Base-by-base conservation (phyloP, 2,888 invertebrate genomes). In the Marronus borbonicus region DNA sequence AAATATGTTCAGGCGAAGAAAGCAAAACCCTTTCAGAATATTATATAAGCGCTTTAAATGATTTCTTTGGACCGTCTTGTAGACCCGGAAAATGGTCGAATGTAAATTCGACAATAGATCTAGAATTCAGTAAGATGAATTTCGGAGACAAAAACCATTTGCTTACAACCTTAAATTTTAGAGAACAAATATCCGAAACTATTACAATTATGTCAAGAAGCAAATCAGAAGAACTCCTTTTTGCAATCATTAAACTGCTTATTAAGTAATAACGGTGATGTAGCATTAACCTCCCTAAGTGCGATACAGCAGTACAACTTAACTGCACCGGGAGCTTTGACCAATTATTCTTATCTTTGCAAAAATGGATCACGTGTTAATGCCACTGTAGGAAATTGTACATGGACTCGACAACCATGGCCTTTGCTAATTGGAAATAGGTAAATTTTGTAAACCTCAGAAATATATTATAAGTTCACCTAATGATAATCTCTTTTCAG, bases 61-160 rank as follows among this genome's bases (percentile, higher is more conserved):
- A 86, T 0, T 94, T 93, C 89, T 96, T 96, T 89, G 90, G 91
- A 0, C 88, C 89, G 0, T 93, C 92, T 80, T 96, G 96, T 88
- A 90, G 94, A 70, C 95, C 95, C 3, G 95, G 95, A 0, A 85
- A 88, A 0, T 94, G 94, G 94, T 91, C 92, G 1, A 60, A 60
- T 5, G 84, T 89, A 20, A 92, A 93, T 80, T 80, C 83, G 0
- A 86, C 89, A 0, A 86, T 91, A 0, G 92, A 94, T 83, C 85
- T 86, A 10, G 83, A 86, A 70, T 89, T 94, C 12, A 93, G 94
- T 94, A 88, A 91, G 92, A 88, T 17, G 81, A 3, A 24, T 50
- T 8, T 68, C 24, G 1, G 5, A 7, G 31, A 36, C 31, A 4
- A 36, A 5, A 36, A 36, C 31, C 31, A 36, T 36, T 0, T 36